phyloP scores from a whole-genome alignment of 2,888 invertebrate species.

The Acronicta aceris region DNA sequence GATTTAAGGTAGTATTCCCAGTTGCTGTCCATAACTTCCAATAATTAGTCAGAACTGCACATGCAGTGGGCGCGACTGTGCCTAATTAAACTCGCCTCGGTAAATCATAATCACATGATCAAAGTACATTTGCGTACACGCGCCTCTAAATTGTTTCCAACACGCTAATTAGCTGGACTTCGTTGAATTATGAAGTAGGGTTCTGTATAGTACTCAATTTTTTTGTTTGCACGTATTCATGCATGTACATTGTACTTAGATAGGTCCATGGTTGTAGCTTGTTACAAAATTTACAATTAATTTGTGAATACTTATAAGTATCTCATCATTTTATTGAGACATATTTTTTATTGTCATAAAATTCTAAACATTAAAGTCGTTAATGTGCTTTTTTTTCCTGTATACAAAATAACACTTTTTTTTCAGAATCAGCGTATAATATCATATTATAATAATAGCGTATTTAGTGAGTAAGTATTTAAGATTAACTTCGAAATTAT shows the following conservation, averaged over 20 bases:
- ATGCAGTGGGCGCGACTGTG: conserved; percentile 48
- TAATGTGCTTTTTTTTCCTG: too few relatives aligned
- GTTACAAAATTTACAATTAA: too few relatives aligned
- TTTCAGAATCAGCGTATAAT: too few relatives aligned
- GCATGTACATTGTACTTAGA: too few relatives aligned
- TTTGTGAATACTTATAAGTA: too few relatives aligned
- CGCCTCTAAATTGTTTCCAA: conserved; percentile 62
- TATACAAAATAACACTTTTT: too few relatives aligned
- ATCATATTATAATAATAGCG: too few relatives aligned
- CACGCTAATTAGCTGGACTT: conserved; percentile 62
- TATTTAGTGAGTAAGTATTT: too few relatives aligned
- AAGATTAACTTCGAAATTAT: too few relatives aligned
- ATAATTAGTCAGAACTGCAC: conserved; percentile 50
- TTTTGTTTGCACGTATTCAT: conserved; percentile 20
- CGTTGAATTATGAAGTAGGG: conserved; percentile 42
- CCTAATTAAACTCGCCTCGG: conserved; percentile 52
- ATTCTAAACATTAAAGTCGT: too few relatives aligned
- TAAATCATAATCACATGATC: conserved; percentile 62
- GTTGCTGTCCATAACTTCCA: conserved; percentile 31
- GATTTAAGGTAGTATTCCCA: conserved; percentile 18
- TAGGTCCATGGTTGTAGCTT: conserved; percentile 4
- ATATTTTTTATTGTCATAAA: too few relatives aligned
- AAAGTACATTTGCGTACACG: conserved; percentile 58
- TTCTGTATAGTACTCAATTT: conserved; percentile 41
- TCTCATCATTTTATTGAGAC: too few relatives aligned